Base-by-base conservation (phyloP, 2,113 vertebrate species). In the Brachionichthys hirsutus region DNA sequence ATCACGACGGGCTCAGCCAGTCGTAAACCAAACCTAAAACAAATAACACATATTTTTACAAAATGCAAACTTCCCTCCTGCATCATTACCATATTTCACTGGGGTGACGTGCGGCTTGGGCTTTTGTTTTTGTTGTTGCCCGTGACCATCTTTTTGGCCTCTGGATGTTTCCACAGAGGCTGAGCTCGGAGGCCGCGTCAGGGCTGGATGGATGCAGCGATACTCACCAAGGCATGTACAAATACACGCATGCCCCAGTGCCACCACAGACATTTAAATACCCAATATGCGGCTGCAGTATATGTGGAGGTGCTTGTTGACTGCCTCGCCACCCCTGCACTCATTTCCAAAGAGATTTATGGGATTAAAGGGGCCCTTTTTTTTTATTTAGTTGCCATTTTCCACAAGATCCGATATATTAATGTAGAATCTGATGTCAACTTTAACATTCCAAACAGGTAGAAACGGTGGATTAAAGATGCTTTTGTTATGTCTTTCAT, bases 21-120 rank as follows among this genome's bases (percentile, higher is more conserved):
- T 81, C 80, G 59, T 76, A 75, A 67, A 87, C 48, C 71, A 82
- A 77, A 70, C 73, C 64, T 67, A 85, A 86, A 72, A 86, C 80
- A 88, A 89, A 91, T 88, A 88, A 88, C 34, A 62, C 87, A 85
- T 89, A 86, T 87, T 89, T 89, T 86, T 85, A 83, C 80, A 70
- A 54, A 87, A 87, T 71, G 79, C 88, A 89, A 90, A 89, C 91
- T 80, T 86, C 79, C 88, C 67, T n/a, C 57, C 81, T 87, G 59
- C 90, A 75, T 90, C 70, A 89, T 91, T 90, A 89, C 73, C 84
- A 78, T 72, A 79, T 89, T 86, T 86, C 69, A 67, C 64, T 54
- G 64, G 68, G 78, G 75, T 83, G 83, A 64, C 46, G 16, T 70
- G 86, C 44, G 85, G 84, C 86, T 77, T 61, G 20, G 47, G 70